Conservation (phyloP, 2,888 invertebrate genomes). For the Nezara viridula region DNA sequence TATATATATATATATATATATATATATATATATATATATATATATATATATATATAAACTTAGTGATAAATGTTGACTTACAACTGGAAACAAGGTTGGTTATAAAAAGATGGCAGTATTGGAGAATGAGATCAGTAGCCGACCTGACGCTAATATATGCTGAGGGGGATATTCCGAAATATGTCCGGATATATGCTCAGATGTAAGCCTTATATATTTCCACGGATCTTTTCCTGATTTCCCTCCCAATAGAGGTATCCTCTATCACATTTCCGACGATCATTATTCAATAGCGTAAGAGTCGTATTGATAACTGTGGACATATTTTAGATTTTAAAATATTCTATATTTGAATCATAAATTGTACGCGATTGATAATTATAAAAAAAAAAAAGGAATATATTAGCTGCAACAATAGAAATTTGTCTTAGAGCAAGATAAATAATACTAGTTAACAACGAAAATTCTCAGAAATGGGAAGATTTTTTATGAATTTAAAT, state of each 20-base stretch:
- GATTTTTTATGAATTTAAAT: too few species aligned
- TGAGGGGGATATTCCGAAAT: slow-evolving; percentile 26
- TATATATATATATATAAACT: neutral
- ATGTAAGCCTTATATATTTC: slow-evolving; percentile 29
- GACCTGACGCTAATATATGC: slow-evolving; percentile 22
- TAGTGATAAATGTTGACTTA: neutral
- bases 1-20: too few species aligned
- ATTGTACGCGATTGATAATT: too few species aligned
- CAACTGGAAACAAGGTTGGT: slow-evolving; percentile 1
- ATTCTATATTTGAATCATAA: neutral
- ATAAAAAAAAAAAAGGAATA: too few species aligned
- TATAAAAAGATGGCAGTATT: neutral
- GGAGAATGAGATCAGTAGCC: neutral
- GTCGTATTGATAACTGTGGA: neutral
- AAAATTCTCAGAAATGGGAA: too few species aligned
- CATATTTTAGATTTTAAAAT: neutral
- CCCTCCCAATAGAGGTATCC: neutral
- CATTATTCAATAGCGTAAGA: neutral
- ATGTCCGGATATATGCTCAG: slow-evolving; percentile 24
- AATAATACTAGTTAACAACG: too few species aligned
- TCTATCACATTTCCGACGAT: neutral
- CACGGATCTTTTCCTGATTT: slow-evolving; percentile 25
- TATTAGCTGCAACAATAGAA: too few species aligned
- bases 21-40: too few species aligned
- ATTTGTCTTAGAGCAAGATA: too few species aligned